These are phyloP conservation scores for Dendrocincla tyrannina DNA, from an alignment of 2,797 vertebrate genomes.

Conservation along the genomic window DNA sequence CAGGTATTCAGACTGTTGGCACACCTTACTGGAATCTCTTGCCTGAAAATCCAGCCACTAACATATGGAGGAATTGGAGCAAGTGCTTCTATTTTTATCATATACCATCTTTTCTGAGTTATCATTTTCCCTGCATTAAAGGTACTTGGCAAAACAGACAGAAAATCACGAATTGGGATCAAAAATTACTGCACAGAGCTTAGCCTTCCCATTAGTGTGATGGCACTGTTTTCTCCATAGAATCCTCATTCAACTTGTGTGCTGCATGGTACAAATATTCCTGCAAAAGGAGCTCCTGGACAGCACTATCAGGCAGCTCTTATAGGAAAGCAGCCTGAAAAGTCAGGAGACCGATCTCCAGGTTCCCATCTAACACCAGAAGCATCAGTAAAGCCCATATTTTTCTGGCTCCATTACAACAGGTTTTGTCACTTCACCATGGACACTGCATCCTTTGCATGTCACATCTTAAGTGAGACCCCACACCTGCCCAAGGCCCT, in stretches of 20 bases:
- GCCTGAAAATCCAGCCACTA: constrained; percentile 22
- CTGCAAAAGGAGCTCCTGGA: neutral
- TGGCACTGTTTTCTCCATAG: neutral
- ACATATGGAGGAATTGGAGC: neutral
- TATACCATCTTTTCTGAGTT: neutral
- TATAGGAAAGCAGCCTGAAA: neutral
- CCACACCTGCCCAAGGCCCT: neutral
- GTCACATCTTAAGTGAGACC: neutral
- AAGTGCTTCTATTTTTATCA: constrained; percentile 12
- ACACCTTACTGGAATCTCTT: constrained; percentile 9
- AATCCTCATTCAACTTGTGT: neutral
- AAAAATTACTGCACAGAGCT: neutral
- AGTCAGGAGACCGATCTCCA: neutral
- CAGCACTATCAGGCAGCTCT: neutral
- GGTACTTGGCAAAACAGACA: neutral
- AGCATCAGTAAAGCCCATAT: neutral
- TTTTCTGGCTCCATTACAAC: neutral
- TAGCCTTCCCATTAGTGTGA: neutral
- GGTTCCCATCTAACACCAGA: neutral
- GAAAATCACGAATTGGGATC: neutral
- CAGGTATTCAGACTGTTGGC: constrained; percentile 50
- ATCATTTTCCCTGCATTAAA: neutral
- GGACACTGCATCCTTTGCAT: neutral
- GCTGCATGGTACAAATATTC: neutral
- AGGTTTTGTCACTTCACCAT: neutral